Evolutionary conservation across 2,797 vertebrate species (phyloP), one percentile per base, ranked within the genome.

Genomic region (Betta splendens): DNA sequence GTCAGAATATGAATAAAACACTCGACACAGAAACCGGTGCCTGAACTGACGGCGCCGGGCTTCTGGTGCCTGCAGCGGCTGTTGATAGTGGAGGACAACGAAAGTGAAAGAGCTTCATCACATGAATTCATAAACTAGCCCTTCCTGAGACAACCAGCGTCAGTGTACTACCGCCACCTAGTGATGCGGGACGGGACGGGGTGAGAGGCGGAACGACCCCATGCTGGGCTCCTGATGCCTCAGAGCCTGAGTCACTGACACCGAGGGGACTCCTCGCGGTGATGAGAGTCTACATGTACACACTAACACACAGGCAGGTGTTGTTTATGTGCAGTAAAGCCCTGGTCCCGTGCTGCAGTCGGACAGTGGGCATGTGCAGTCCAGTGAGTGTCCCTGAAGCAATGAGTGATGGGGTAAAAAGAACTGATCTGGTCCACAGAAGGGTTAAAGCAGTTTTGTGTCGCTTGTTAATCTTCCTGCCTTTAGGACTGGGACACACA

Each of bases 231-330:
- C 43, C 57, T 85, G 83, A 86, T 77, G 54, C 57, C 44, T 85
- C 78, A 51, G 69, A 59, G 43, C 46, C 60, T 80, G 79, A 87
- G 56, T 89, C 79, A 87, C 55, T 25, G 63, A 71, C 77, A 79
- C 80, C 77, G 76, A 77, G 70, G 71, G 69, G 20, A 67, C 38
- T 77, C 56, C 53, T 39, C n/a, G 48, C 66, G 62, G 43, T n/a
- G 55, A 60, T 17, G 5, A 60, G 5, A 60, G 39, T 57, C 31
- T 63, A 3, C 12, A 4, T 0, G 1, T n/a, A 42, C 8, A 25
- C 26, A 33, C 25, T 28, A 54, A 44, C 12, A 42, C 26, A 9
- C 50, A 23, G 49, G 16, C 9, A 29, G 31, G 5, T 32, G 11
- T 13, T 32, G 31, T 32, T 32, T 16, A 26, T 33, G 20, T 40